phyloP scores from a whole-genome alignment of 1,140 invertebrate species.

The Procambarus virginalis region DNA sequence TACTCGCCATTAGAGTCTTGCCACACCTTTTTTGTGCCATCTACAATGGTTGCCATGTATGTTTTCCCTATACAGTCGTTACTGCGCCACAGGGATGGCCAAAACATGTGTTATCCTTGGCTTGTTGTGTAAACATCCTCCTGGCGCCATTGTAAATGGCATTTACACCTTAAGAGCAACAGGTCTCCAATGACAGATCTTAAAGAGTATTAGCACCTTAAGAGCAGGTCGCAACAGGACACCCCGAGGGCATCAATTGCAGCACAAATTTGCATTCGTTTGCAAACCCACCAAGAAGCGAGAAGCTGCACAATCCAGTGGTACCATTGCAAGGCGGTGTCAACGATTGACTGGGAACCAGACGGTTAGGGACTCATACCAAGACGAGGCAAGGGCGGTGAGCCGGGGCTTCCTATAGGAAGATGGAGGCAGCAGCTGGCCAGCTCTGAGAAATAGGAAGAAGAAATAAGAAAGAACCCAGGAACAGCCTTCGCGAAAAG shows the following conservation, averaged over 20 bases:
- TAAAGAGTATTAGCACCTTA: too few species aligned
- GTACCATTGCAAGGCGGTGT: slow-evolving; percentile 43
- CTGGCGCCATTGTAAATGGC: too few species aligned
- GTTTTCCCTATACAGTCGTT: neutral
- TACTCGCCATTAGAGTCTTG: slow-evolving; percentile 20
- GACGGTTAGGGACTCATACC: too few species aligned
- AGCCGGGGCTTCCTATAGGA: neutral
- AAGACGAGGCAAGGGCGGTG: slow-evolving; percentile 8
- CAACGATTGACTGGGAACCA: slow-evolving; percentile 8
- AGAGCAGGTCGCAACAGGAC: slow-evolving; percentile 4
- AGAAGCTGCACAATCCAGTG: slow-evolving; percentile 48
- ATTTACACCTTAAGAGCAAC: too few species aligned
- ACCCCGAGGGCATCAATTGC: slow-evolving; percentile 36
- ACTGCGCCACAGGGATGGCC: neutral
- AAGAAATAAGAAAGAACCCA: neutral
- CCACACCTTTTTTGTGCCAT: slow-evolving; percentile 4
- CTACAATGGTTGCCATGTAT: neutral
- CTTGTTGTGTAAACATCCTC: too few species aligned
- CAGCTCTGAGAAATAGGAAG: too few species aligned
- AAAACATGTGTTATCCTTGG: too few species aligned
- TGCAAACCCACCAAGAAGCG: slow-evolving; percentile 57
- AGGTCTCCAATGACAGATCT: neutral
- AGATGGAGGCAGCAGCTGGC: neutral
- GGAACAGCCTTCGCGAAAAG: neutral
- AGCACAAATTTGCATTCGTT: slow-evolving; percentile 50